Conservation (phyloP, 2,113 vertebrate species). For the Tamias sibiricus region DNA sequence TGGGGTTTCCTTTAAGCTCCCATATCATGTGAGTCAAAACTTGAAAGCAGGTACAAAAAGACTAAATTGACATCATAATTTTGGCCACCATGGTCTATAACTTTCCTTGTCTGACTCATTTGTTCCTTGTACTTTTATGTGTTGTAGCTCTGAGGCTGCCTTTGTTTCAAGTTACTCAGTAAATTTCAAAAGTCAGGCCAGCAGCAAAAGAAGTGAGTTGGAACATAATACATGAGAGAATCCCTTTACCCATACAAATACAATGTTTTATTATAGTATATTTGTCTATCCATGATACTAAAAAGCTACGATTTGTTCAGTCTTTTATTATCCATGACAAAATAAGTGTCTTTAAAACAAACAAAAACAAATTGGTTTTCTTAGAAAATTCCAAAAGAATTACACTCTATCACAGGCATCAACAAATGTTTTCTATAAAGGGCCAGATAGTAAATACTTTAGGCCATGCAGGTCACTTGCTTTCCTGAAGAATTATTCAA, state of each 20-base stretch:
- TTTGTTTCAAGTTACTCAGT: constrained; percentile 32
- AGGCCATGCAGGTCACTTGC: neutral
- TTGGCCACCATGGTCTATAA: neutral
- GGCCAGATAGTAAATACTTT: neutral
- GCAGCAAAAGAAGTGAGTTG: neutral
- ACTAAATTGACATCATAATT: constrained; percentile 35
- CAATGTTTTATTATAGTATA: neutral
- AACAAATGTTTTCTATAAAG: constrained; percentile 2
- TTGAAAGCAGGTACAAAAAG: constrained; percentile 2
- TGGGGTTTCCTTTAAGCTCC: neutral
- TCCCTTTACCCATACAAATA: neutral
- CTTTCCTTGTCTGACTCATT: constrained; percentile 27
- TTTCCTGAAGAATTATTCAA: neutral
- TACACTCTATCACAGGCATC: neutral
- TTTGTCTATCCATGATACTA: neutral
- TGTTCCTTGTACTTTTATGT: neutral
- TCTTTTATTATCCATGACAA: constrained; percentile 15
- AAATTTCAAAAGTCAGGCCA: constrained; percentile 41
- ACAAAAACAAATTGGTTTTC: constrained; percentile 12
- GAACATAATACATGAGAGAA: neutral
- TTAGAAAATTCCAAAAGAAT: constrained; percentile 37
- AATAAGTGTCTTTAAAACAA: constrained; percentile 37
- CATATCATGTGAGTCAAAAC: constrained; percentile 5
- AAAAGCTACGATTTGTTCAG: constrained; percentile 19
- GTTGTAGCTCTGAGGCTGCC: neutral